Evolutionary conservation across 2,797 vertebrate species (phyloP), one percentile per base, ranked within the genome.

Genomic region (Lithobates pipiens): DNA sequence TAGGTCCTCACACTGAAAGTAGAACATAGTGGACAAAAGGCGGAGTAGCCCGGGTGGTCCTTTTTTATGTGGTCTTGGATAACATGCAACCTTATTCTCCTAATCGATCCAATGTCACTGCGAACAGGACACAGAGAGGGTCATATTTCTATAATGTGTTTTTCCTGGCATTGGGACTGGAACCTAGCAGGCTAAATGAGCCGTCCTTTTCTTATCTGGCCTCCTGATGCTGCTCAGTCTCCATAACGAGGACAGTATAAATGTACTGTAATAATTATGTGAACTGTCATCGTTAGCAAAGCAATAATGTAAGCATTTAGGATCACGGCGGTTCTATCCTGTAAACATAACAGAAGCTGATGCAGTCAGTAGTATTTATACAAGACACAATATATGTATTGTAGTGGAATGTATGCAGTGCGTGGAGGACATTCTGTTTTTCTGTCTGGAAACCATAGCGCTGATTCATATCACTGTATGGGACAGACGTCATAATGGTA

Each of bases 281-380:
- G n/a, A 18, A 10, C 16, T 1, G 42, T 69, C 27, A 32, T 69
- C 65, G 8, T 65, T 67, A 11, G 1, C 13, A 3, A 34, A 61
- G 10, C 21, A 23, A 29, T 50, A 32, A 67, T 80, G 50, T 80
- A 80, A 80, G 69, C 77, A 27, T 50, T 70, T 46, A 36, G 5
- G 42, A 80, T 54, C 65, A 50, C 18, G 1, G 2, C 5, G 39
- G 42, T 25, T 50, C 65, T 39, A 9, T 29, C 7, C 57, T 76
- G 72, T 76, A 83, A 83, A 83, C 74, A 76, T 27, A 29, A 8
- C 73, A 27, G 42, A 32, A 39, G 57, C 42, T 44, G 80, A 15
- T 39, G 32, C 50, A 74, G 50, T 42, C 15, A 27, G 36, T 23
- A 27, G 8, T 70, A 69, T 76, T 57, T 76, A 76, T 15, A 76